Conservation (phyloP, 2,113 vertebrate genomes). For the Ceuthmochares aereus region DNA sequence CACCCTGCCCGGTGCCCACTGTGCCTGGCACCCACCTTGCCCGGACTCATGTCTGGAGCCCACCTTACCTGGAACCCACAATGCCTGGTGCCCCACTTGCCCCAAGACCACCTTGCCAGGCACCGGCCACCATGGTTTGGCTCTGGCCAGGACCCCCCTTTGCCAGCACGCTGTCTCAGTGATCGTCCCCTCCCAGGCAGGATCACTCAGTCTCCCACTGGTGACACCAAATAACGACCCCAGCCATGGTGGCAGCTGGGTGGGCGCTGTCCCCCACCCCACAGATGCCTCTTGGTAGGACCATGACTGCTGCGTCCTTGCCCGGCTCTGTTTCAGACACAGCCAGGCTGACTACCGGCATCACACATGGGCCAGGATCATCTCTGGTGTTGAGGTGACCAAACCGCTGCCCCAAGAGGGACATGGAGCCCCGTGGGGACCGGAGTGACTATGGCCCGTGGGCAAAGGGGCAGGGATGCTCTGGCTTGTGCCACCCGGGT, state of each 20-base stretch:
- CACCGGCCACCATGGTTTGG: too few species aligned
- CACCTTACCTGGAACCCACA: too few species aligned
- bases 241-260: neutral
- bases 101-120: too few species aligned
- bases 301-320: fast-evolving
- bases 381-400: too few species aligned
- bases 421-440: neutral
- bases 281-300: neutral
- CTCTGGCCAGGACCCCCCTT: neutral
- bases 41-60: too few species aligned
- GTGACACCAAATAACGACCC: neutral
- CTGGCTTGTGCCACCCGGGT: neutral
- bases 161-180: neutral
- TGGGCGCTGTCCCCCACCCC: neutral
- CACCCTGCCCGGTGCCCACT: too few species aligned
- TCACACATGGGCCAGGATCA: too few species aligned
- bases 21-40: too few species aligned
- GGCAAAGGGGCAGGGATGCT: neutral
- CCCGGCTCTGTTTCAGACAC: fast-evolving
- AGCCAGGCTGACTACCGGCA: fast-evolving
- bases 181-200: neutral
- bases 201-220: neutral
- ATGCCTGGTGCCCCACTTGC: too few species aligned
- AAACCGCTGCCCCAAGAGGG: neutral
- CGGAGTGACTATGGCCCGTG: neutral